A percentile compares a stretch with the other conserved stretches of the same genome.
These are phyloP conservation scores for Neolamprologus hecqui DNA, from an alignment of 2,113 vertebrate genomes.

Conservation along the genomic window DNA sequence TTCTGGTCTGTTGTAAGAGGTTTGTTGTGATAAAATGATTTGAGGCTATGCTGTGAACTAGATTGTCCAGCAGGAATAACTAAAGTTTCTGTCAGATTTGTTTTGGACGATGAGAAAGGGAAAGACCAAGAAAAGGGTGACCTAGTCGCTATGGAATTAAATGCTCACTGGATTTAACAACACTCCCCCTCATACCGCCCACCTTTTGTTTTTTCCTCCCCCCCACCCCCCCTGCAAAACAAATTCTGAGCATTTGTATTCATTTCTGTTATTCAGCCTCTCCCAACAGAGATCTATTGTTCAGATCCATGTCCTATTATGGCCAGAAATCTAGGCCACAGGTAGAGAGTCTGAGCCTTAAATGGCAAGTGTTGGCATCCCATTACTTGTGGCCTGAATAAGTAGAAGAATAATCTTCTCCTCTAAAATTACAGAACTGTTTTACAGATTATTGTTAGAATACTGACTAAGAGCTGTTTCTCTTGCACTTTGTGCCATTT, in stretches of 20 bases:
- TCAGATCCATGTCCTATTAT: not conserved
- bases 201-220: not conserved
- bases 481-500: not conserved
- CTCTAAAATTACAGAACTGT: not conserved
- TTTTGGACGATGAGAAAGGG: not conserved
- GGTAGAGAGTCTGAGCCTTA: not conserved
- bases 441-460: not conserved
- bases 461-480: not conserved
- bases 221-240: not conserved
- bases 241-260: not conserved
- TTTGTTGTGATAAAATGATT: not conserved
- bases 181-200: not conserved
- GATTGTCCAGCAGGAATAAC: not conserved
- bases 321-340: conserved; percentile 19
- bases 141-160: conserved; percentile 28
- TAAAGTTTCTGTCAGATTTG: not conserved
- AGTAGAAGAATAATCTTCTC: not conserved
- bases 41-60: not conserved
- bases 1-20: not conserved
- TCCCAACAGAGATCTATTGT: not conserved
- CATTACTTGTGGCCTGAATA: not conserved
- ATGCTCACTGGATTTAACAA: conserved; percentile 5
- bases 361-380: not conserved
- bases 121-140: not conserved
- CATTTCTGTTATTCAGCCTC: not conserved